A percentile compares a stretch with the other conserved stretches of the same genome.
Conservation (phyloP, 2,113 vertebrate genomes). For the Arvicanthis niloticus region DNA sequence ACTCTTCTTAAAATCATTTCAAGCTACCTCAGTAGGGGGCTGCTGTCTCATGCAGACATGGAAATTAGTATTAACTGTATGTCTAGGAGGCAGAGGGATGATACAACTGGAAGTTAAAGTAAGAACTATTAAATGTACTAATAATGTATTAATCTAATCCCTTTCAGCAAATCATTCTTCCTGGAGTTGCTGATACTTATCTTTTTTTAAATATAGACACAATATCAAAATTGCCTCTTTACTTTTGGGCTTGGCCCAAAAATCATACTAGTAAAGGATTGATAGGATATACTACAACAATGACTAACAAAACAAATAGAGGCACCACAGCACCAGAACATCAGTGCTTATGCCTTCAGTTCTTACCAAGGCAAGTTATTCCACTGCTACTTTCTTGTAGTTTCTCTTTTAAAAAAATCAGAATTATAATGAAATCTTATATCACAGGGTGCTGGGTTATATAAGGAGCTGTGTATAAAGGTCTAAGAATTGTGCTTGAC, state of each 20-base stretch:
- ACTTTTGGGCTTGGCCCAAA: neutral
- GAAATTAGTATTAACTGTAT: conserved; percentile 9
- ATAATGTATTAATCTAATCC: conserved; percentile 32
- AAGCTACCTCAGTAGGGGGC: neutral
- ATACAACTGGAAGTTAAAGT: neutral
- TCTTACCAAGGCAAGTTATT: neutral
- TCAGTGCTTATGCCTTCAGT: neutral
- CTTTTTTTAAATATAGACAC: neutral
- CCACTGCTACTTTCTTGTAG: rapidly evolving
- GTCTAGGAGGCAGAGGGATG: conserved; percentile 18
- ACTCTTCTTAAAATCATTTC: conserved; percentile 64
- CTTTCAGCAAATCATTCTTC: neutral
- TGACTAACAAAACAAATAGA: neutral
- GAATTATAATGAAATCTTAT: neutral
- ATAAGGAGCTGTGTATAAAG: neutral
- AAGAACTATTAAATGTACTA: conserved; percentile 14
- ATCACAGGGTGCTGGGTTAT: neutral
- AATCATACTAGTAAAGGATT: neutral
- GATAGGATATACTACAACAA: neutral
- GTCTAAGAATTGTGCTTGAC: neutral
- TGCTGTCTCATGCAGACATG: conserved; percentile 36
- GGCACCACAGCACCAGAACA: neutral
- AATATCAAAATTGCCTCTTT: neutral
- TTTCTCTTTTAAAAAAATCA: neutral
- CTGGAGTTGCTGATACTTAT: neutral